phyloP scores from a whole-genome alignment of 1,140 invertebrate species.

The Drosophila elegans region DNA sequence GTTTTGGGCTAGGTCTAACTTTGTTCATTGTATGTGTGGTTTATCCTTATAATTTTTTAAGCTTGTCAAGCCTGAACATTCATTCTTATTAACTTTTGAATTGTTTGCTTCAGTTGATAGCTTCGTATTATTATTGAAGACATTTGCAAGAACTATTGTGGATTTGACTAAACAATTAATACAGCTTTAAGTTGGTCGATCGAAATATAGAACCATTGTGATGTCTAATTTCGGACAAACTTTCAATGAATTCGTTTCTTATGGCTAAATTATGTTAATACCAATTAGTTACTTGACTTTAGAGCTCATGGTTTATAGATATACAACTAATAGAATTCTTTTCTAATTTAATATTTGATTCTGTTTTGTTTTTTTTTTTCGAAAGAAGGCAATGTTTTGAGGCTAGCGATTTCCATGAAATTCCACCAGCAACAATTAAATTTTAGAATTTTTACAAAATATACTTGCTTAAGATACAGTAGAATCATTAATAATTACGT shows the following conservation, averaged over 20 bases:
- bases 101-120: conserved; percentile 14
- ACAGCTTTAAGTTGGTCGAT: conserved; percentile 33
- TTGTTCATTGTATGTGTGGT: conserved; percentile 34
- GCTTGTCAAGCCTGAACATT: conserved; percentile 39
- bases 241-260: conserved; percentile 11
- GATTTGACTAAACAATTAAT: conserved; percentile 27
- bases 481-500: conserved; percentile 34
- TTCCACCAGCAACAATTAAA: conserved; percentile 59
- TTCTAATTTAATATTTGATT: conserved; percentile 54
- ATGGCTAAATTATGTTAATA: conserved; percentile 33
- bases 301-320: conserved; percentile 29
- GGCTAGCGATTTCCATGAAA: conserved; percentile 75
- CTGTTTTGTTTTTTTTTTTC: conserved; percentile 39
- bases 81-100: conserved; percentile 13
- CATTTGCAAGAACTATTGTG: conserved; percentile 1
- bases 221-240: conserved; percentile 31
- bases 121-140: conserved; percentile 12
- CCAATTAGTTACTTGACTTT: conserved; percentile 49
- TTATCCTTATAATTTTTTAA: conserved; percentile 36
- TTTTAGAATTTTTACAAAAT: conserved; percentile 27
- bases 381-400: conserved; percentile 60
- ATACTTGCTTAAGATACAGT: conserved; percentile 43
- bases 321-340: conserved; percentile 51
- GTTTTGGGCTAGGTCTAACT: conserved; percentile 51
- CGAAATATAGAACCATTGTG: conserved; percentile 40